These are phyloP conservation scores for Catalaphyllia jardinei DNA, from an alignment of 64 coral and sea anemone species.

Conservation along the genomic window DNA sequence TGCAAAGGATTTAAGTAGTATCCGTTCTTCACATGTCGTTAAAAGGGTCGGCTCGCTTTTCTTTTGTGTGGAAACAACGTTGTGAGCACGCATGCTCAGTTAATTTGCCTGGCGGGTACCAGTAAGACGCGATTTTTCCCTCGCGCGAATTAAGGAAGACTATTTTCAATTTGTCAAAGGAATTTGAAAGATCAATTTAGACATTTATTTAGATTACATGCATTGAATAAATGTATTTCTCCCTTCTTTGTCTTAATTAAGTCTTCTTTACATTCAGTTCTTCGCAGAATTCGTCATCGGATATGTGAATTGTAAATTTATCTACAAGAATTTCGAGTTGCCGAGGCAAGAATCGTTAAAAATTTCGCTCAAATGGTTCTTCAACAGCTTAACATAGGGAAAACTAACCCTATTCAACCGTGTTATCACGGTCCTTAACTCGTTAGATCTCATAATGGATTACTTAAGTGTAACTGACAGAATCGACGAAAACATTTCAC, in stretches of 20 bases:
- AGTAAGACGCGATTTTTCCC: neutral
- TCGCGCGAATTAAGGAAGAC: neutral
- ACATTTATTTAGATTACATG: neutral
- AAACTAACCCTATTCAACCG: neutral
- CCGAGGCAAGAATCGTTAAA: neutral
- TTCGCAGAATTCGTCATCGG: no score
- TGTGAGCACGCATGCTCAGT: neutral
- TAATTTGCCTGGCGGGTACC: constrained; percentile 8
- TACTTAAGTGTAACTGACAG: neutral
- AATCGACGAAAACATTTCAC: neutral
- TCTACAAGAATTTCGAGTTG: neutral
- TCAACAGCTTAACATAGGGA: neutral
- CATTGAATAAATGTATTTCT: no score
- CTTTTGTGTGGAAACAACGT: neutral
- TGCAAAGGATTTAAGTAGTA: neutral
- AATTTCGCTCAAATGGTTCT: neutral
- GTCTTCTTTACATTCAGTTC: no score
- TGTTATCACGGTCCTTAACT: neutral
- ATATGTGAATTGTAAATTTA: no score
- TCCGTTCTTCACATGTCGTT: neutral
- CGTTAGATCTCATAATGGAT: neutral
- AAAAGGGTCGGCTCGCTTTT: neutral
- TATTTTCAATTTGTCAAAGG: neutral
- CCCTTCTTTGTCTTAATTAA: no score
- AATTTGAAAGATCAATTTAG: neutral